Conservation (phyloP, 1,140 invertebrate species). For the Eriocheir sinensis region DNA sequence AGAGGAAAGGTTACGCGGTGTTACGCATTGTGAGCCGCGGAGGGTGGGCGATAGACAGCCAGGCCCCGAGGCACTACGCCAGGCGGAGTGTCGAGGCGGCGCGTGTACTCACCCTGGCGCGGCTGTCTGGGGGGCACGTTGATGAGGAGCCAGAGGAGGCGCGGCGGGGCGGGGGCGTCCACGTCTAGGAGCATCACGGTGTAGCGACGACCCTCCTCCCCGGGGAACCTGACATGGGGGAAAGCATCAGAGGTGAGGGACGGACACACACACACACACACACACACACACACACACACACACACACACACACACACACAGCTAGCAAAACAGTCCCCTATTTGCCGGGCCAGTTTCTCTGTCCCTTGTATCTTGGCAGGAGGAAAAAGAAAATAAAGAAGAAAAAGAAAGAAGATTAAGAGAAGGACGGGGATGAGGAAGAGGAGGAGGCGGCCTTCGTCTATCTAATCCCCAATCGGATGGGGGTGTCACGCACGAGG, state of each 20-base stretch:
- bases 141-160: slow-evolving; percentile 60
- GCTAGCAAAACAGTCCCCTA: not conserved
- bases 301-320: slow-evolving; percentile 38
- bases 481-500: not conserved
- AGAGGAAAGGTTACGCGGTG: too few species aligned
- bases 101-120: slow-evolving; percentile 32
- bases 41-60: too few species aligned
- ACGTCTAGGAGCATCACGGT: slow-evolving; percentile 60
- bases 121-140: slow-evolving; percentile 50
- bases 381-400: not conserved
- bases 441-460: too few species aligned
- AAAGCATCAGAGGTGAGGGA: not conserved
- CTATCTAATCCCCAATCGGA: too few species aligned
- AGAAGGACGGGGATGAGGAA: too few species aligned
- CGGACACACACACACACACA: not conserved
- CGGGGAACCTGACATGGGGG: slow-evolving; percentile 48
- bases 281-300: slow-evolving; percentile 11
- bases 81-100: not conserved
- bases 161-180: slow-evolving; percentile 27
- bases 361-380: not conserved
- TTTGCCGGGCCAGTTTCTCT: too few species aligned
- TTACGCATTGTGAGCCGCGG: too few species aligned
- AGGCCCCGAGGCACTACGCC: not conserved
- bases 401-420: not conserved
- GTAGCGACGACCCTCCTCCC: slow-evolving; percentile 36